Evolutionary conservation across 2,888 invertebrate species (phyloP), one percentile per base, ranked within the genome.

Genomic region (Mesorhabditis sp.): DNA sequence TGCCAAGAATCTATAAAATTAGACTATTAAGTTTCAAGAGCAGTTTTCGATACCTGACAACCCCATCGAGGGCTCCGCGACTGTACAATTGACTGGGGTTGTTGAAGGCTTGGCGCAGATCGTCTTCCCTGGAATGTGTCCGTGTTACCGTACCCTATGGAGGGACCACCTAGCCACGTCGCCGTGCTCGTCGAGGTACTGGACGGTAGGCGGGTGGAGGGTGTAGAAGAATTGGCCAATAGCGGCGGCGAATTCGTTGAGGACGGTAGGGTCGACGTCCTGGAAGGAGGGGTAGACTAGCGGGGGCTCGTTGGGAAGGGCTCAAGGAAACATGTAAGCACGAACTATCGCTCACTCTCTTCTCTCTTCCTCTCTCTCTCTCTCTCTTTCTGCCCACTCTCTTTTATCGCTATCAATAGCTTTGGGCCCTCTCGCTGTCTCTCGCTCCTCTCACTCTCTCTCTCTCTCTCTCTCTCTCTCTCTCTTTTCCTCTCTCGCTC

Each of bases 171-270:
- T 66, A 43, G 62, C n/a, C 4, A 68, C 72, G 4, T 69, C 67
- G n/a, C 70, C 72, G n/a, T 50, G 7, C 58, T 43, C 66, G 10
- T 68, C 62, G 50, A 66, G 67, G 4, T 62, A 43, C 3, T 45
- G 58, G 2, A 76, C 13, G 2, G 4, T 4, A 6, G 66, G 43
- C 0, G 84, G 83, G 4, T 82, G 71, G 4, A 85, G 74, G 4
- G 83, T 69, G 45, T 79, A 73, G 75, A 86, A 85, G 76, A 86
- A 83, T 63, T 80, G 77, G 0, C 85, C 85, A 5, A 77, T 83
- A 4, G 80, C 76, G 0, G 85, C 67, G 0, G 94, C 92, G 87
- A 94, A 95, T 84, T 90, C 91, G 87, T 94, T 94, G 13, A 92
- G 91, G 68, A 93, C 89, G 6, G 90, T 89, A 0, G 93, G 90